These are phyloP conservation scores for Mus spicilegus DNA, from an alignment of 2,113 vertebrate species.

Conservation along the genomic window DNA sequence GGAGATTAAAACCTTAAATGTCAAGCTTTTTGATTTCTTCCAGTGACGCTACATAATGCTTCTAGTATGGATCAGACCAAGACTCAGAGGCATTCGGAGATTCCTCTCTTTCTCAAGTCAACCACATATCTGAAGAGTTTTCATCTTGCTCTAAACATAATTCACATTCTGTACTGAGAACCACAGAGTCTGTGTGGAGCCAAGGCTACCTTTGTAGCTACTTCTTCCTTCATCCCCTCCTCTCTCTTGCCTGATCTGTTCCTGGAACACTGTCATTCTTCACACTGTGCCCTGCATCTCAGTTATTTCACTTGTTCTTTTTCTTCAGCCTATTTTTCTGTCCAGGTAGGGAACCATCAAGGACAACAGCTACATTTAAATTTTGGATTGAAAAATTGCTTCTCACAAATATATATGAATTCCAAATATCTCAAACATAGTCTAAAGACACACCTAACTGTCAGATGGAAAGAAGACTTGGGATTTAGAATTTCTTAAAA, in stretches of 20 bases:
- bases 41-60: background rate
- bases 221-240: background rate
- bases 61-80: background rate
- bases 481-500: constrained; percentile 32
- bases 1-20: background rate
- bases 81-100: background rate
- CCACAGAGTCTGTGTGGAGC: background rate
- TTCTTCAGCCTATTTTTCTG: background rate
- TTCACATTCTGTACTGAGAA: background rate
- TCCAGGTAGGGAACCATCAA: background rate
- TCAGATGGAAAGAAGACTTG: background rate
- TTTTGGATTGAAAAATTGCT: background rate
- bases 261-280: background rate
- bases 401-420: background rate
- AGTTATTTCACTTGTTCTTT: background rate
- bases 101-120: background rate
- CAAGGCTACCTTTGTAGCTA: background rate
- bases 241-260: background rate
- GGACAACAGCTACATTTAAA: background rate
- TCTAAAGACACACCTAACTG: background rate
- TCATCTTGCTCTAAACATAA: background rate
- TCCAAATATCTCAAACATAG: background rate
- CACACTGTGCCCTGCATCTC: background rate
- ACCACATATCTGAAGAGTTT: background rate
- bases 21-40: background rate